Base-by-base conservation (phyloP, 2,113 vertebrate species). In the Albula glossodonta region DNA sequence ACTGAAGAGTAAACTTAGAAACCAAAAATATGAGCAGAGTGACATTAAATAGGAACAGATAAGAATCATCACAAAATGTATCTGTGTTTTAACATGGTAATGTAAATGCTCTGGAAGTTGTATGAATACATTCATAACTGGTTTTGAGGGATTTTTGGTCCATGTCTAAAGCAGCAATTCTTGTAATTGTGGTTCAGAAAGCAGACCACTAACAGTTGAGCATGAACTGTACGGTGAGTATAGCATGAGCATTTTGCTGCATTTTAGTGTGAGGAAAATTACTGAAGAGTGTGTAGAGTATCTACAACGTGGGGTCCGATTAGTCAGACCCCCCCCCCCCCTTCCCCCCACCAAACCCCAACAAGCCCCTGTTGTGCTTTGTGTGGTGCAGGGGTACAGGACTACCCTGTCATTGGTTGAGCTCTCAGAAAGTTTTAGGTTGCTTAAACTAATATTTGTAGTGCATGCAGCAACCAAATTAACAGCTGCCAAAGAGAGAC, bases 361-460 rank as follows among this genome's bases (percentile, higher is more conserved):
- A 41, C 31, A 41, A 41, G 17, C 22, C 17, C 60, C 60, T 66
- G 60, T 66, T 8, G 83, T 90, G 91, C 82, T 88, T 82, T 87
- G 91, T 92, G 89, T 78, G 56, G 87, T 48, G 82, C 87, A 80
- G 63, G 88, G 56, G 89, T 86, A 91, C 89, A 93, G 91, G 89
- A 5, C 51, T 77, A 89, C 87, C 91, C 93, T 93, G 94, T 95
- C 91, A 92, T 92, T 91, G 31, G 87, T 78, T 89, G 86, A 83
- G 86, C 86, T 91, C 89, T 87, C 91, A 93, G 92, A 94, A 92
- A 91, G 89, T 92, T 92, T 95, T 92, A 89, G 88, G 92, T 93
- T 89, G 87, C 93, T 94, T 94, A 87, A 92, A 90, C 90, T 93
- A 96, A 96, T 95, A 95, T 96, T 96, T 95, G 92, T 87, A 84